phyloP scores from a whole-genome alignment of 2,113 vertebrate species.

The Meriones unguiculatus region DNA sequence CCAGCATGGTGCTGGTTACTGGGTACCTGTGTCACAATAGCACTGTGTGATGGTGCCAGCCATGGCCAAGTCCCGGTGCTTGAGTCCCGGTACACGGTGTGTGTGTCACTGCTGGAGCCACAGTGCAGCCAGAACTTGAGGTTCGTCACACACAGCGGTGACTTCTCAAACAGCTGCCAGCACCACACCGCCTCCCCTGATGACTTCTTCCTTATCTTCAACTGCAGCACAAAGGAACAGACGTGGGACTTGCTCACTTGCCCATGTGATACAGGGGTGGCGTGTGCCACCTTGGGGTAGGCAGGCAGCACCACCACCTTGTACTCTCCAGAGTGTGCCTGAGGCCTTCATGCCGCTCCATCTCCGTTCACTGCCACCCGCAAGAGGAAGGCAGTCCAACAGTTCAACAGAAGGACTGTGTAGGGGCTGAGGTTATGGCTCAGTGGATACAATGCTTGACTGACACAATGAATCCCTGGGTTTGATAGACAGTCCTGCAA shows the following conservation, averaged over 20 bases:
- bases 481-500: neutral
- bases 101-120: constrained; percentile 96
- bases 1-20: constrained; percentile 94
- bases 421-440: neutral
- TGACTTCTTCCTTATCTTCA: constrained; percentile 99
- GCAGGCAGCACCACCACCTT: constrained; percentile 96
- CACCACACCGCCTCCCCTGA: constrained; percentile 97
- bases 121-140: constrained; percentile 98
- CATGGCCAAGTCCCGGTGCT: constrained; percentile 96
- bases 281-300: constrained; percentile 92
- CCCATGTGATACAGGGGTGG: constrained; percentile 96
- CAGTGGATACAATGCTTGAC: neutral
- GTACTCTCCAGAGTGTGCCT: constrained; percentile 90
- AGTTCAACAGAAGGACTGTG: constrained; percentile 78
- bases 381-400: constrained; percentile 83
- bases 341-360: neutral
- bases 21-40: constrained; percentile 97
- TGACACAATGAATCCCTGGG: neutral
- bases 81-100: constrained; percentile 96
- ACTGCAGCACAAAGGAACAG: constrained; percentile 98
- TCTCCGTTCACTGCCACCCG: neutral
- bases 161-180: constrained; percentile 96
- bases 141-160: constrained; percentile 94
- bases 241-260: constrained; percentile 97
- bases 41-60: constrained; percentile 89